Evolutionary conservation across 1,140 invertebrate genomes (phyloP).

Genomic region (Drosophila nigrodunni): DNA sequence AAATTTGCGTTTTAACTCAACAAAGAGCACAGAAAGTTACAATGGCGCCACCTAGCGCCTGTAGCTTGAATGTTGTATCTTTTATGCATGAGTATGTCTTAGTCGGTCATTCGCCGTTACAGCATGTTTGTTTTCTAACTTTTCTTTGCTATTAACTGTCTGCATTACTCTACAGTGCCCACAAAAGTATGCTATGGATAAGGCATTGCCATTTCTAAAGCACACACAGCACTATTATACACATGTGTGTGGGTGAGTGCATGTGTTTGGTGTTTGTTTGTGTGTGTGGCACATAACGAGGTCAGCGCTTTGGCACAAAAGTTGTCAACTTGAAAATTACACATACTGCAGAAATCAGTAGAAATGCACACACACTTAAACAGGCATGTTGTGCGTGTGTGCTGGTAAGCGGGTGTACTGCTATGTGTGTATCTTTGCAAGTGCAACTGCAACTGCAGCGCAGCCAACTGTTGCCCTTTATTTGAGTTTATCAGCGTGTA

Average conservation of each 20-base stretch:
- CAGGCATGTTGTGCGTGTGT: slow-evolving; percentile 12
- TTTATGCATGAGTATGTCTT: background rate
- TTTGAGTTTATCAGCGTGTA: slow-evolving; percentile 78
- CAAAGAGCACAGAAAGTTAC: no score
- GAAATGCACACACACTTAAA: slow-evolving; percentile 19
- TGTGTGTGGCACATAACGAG: slow-evolving; percentile 58
- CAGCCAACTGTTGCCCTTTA: slow-evolving; percentile 73
- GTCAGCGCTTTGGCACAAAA: slow-evolving; percentile 77
- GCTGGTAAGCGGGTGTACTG: background rate
- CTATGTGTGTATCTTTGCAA: slow-evolving; percentile 50
- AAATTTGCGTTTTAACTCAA: no score
- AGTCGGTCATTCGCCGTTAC: background rate
- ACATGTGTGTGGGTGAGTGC: slow-evolving; percentile 9
- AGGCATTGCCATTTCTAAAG: slow-evolving; percentile 53
- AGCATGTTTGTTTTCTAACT: background rate
- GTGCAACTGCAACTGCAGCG: slow-evolving; percentile 29
- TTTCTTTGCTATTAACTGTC: slow-evolving; percentile 17
- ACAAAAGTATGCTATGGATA: slow-evolving; percentile 49
- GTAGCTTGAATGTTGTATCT: no score
- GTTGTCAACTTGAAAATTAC: slow-evolving; percentile 83
- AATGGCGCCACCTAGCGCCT: no score
- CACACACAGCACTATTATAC: slow-evolving; percentile 14
- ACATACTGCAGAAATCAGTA: slow-evolving; percentile 71
- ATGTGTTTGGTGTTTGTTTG: slow-evolving; percentile 14
- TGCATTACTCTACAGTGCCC: slow-evolving; percentile 30